Percentiles rank a stretch among this genome's conserved stretches.
phyloP scores from a whole-genome alignment of 2,888 invertebrate genomes.

The Melangyna quadrimaculata region DNA sequence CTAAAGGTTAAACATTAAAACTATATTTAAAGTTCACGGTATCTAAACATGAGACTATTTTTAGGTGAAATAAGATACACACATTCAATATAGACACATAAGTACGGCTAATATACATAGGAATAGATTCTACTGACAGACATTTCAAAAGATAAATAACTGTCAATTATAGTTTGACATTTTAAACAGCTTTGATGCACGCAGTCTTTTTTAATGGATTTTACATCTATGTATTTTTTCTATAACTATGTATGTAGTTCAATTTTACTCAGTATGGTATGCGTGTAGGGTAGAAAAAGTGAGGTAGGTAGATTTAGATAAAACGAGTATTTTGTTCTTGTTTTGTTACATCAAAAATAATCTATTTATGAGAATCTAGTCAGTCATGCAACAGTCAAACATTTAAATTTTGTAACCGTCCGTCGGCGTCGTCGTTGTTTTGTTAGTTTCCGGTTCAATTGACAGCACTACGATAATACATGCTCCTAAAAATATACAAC shows the following conservation, averaged over 20 bases:
- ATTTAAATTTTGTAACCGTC: constrained; percentile 27
- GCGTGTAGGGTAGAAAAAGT: not conserved
- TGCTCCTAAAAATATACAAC: constrained; percentile 48
- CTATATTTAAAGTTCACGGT: not conserved
- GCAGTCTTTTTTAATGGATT: constrained; percentile 19
- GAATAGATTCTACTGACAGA: not conserved
- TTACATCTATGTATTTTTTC: not conserved
- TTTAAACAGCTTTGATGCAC: constrained; percentile 22
- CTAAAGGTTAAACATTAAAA: not conserved
- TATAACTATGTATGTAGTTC: not conserved
- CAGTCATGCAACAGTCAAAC: constrained; percentile 55
- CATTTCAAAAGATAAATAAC: not conserved
- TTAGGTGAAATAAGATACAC: not conserved
- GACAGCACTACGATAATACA: not conserved
- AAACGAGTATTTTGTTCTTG: not conserved
- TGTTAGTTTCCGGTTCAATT: constrained; percentile 8
- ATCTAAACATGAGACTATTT: not conserved
- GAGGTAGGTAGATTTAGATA: not conserved
- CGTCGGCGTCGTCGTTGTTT: not conserved
- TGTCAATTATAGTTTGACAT: constrained; percentile 39
- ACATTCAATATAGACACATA: constrained; percentile 5
- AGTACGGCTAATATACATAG: not conserved
- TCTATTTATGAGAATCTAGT: constrained; percentile 11
- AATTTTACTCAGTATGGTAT: not conserved
- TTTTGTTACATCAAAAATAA: not conserved